Base-by-base conservation (phyloP, 2,797 vertebrate species). In the Onychomys leucogaster region DNA sequence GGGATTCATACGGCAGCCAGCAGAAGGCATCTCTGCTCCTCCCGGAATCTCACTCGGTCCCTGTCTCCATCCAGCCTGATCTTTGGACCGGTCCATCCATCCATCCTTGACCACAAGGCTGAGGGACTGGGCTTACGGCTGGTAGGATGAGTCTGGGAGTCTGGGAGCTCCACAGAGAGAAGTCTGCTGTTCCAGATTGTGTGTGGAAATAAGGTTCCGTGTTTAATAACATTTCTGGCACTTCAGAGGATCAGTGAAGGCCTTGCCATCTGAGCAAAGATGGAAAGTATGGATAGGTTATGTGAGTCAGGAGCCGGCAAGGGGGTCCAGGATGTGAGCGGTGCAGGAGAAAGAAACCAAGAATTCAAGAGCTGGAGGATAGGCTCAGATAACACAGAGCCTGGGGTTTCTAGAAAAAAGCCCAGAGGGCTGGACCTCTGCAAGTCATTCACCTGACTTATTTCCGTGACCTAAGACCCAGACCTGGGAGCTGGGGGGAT, bases 11-110 rank as follows among this genome's bases (percentile, higher is more conserved):
- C 2, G 3, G 34, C 17, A 21, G 46, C 43, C 57, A 32, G 80
- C 75, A 67, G 63, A 49, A 43, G 41, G 41, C 13, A 46, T 37
- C 34, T 34, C 37, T 73, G 43, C 78, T 25, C 32, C 25, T 55
- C 5, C 41, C 10, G 52, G 2, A 17, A 3, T 43, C 85, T 41
- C n/a, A 57, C 41, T 5, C 9, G 0, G 5, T 21, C 29, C 14
- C 41, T 34, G 32, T 91, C 37, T 77, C 57, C 41, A 46, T 78
- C 29, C 55, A 34, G 71, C 37, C 34, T 46, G 69, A 84, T 41
- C 16, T 55, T 5, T 5, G 43, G 73, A 59, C 43, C 3, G n/a
- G n/a, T 27, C 13, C 32, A n/a, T 67, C 13, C 32, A n/a, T 67
- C 29, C 6, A 4, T 57, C 17, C 34, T 57, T 43, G 81, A n/a